phyloP scores from a whole-genome alignment of 2,797 vertebrate genomes.

The Gymnocypris eckloni region DNA sequence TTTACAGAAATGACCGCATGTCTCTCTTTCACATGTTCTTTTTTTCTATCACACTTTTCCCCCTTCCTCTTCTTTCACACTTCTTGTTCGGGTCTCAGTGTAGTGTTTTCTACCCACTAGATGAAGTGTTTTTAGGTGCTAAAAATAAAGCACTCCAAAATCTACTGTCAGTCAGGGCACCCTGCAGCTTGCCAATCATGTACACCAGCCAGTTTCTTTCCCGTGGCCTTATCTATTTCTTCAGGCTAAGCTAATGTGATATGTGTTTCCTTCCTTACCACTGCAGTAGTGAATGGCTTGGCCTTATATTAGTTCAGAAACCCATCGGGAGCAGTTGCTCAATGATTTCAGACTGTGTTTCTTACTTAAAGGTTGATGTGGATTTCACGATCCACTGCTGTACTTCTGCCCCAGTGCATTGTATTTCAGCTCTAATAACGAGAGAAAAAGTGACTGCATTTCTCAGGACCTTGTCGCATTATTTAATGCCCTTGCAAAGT shows the following conservation, averaged over 20 bases:
- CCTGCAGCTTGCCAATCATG: slow-evolving; percentile 44
- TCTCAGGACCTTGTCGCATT: slow-evolving; percentile 20
- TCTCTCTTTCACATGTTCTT: slow-evolving; percentile 3
- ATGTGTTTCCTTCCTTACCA: slow-evolving; percentile 9
- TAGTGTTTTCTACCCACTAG: slow-evolving; percentile 27
- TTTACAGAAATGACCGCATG: slow-evolving; percentile 11
- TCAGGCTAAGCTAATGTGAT: slow-evolving; percentile 34
- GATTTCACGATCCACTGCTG: slow-evolving; percentile 21
- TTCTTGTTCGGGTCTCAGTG: slow-evolving; percentile 14
- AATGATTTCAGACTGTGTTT: slow-evolving; percentile 23
- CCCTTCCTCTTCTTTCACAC: not conserved
- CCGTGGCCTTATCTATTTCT: slow-evolving; percentile 35
- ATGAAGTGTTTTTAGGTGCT: slow-evolving; percentile 42
- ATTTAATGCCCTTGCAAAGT: not conserved
- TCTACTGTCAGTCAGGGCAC: slow-evolving; percentile 26
- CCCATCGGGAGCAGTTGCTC: slow-evolving; percentile 27
- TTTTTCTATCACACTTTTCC: not conserved
- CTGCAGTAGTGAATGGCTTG: slow-evolving; percentile 19
- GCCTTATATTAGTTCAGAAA: slow-evolving; percentile 32
- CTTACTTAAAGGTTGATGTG: slow-evolving; percentile 32
- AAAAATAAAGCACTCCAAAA: slow-evolving; percentile 40
- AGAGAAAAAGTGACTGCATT: slow-evolving; percentile 20
- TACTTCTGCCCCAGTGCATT: slow-evolving; percentile 21
- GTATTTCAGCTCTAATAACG: slow-evolving; percentile 23
- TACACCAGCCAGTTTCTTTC: slow-evolving; percentile 39